Conservation (phyloP, 2,888 invertebrate genomes). For the Oligia strigilis region DNA sequence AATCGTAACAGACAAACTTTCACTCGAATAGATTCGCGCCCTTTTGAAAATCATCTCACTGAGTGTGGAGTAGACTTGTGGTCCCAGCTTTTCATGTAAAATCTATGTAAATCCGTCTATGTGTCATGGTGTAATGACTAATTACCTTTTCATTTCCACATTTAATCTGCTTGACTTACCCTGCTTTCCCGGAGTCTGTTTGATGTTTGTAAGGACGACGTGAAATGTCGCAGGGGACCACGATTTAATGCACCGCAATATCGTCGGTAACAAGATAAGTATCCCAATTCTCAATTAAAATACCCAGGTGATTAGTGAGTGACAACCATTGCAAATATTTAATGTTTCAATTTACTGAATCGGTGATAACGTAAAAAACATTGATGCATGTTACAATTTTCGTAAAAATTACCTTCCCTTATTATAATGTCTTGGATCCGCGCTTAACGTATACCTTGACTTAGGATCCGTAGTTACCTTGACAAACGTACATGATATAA, state of each 20-base stretch:
- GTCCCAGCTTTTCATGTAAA: conserved; percentile 51
- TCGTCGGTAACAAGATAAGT: conserved; percentile 48
- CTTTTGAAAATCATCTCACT: conserved; percentile 8
- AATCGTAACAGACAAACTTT: not conserved
- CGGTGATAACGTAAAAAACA: conserved; percentile 23
- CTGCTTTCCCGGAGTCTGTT: conserved; percentile 52
- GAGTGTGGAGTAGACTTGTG: conserved; percentile 46
- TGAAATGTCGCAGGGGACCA: conserved; percentile 20
- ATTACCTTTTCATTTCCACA: conserved; percentile 42
- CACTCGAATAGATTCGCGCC: not conserved
- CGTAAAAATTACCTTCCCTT: conserved; percentile 16
- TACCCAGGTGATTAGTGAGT: conserved; percentile 60
- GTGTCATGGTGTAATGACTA: conserved; percentile 31
- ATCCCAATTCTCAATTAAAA: conserved; percentile 20
- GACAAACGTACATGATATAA: conserved; percentile 22
- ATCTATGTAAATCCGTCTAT: conserved; percentile 37
- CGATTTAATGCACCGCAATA: conserved; percentile 7
- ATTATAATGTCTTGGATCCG: conserved; percentile 62
- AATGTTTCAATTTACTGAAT: conserved; percentile 31
- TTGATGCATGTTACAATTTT: conserved; percentile 42
- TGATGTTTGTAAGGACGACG: conserved; percentile 43
- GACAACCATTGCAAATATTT: conserved; percentile 62
- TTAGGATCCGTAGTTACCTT: conserved; percentile 48
- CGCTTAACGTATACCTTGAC: conserved; percentile 68
- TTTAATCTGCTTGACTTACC: conserved; percentile 48